Percentiles rank a stretch among this genome's conserved stretches.
phyloP scores from a whole-genome alignment of 2,888 invertebrate species.

The Tetramorium bicarinatum region DNA sequence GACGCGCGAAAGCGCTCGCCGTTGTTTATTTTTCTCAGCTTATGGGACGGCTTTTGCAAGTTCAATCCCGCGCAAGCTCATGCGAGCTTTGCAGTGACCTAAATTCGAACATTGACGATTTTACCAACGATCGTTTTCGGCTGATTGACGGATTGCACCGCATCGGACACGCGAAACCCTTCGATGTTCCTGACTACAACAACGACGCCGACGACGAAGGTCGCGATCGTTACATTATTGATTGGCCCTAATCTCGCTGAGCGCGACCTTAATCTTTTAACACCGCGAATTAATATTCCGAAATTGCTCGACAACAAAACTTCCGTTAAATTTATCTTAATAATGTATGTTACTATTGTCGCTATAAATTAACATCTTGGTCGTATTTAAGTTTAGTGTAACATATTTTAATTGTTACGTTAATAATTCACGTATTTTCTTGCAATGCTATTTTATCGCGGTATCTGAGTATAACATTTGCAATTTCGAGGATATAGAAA shows the following conservation, averaged over 20 bases:
- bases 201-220: not conserved
- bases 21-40: slow-evolving; percentile 78
- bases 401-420: not conserved
- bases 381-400: not conserved
- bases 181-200: slow-evolving; percentile 5
- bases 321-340: slow-evolving; percentile 2
- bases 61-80: slow-evolving; percentile 68
- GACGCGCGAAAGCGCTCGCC: slow-evolving; percentile 73
- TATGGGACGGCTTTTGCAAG: slow-evolving; percentile 60
- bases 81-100: slow-evolving; percentile 75
- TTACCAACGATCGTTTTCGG: slow-evolving; percentile 65
- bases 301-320: not conserved
- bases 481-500: slow-evolving; percentile 35
- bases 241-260: slow-evolving; percentile 32
- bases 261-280: slow-evolving; percentile 21
- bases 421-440: not conserved
- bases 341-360: not conserved
- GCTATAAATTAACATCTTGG: not conserved
- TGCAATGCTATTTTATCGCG: not conserved
- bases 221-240: slow-evolving; percentile 8
- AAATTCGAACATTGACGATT: slow-evolving; percentile 79
- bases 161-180: slow-evolving; percentile 48
- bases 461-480: not conserved
- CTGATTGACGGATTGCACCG: slow-evolving; percentile 73
- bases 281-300: slow-evolving; percentile 26